Base-by-base conservation (phyloP, 1,140 invertebrate species). In the Charaxes varanes region DNA sequence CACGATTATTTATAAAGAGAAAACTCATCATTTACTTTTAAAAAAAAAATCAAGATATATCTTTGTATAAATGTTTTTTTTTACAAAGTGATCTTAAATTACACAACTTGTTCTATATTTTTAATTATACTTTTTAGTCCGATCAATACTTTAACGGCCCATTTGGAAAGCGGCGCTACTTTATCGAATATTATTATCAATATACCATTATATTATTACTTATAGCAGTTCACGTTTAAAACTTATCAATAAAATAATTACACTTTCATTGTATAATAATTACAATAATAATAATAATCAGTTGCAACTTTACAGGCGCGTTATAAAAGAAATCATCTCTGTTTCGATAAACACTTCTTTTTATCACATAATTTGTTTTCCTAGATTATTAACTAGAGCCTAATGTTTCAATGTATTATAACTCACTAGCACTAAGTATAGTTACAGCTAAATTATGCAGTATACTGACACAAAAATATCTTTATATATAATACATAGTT, bases 361-460 rank as follows among this genome's bases (percentile, higher is more conserved):
- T 68, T 74, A 80, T 80, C 72, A 80, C 76, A 76, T 74, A 70
- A 74, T 69, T 62, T 64, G 49, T 55, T 66, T 40, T 41, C 49
- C 53, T 69, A 67, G 31, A 38, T 21, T n/a, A n/a, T n/a, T n/a
- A n/a, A n/a, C 53, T 70, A 68, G 44, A 53, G 45, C 41, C 42
- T 60, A 58, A 35, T 34, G n/a, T 43, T 51, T 52, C 41, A 43
- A 49, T 32, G 48, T 53, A 61, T 58, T 55, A 58, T 57, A 53
- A 48, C 51, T 52, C 51, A 47, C 56, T 54, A 63, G 43, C 46
- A 61, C 44, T 64, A 59, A 30, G 49, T 44, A 70, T 32, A 63
- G 67, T 74, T 76, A 72, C 41, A 68, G 44, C 70, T 77, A 74
- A 72, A 77, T 78, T 77, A 78, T 78, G 71, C 66, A 66, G 58